A percentile compares a stretch with the other conserved stretches of the same genome.
Conservation (phyloP, 2,797 vertebrate species). For the Sciurus vulgaris region DNA sequence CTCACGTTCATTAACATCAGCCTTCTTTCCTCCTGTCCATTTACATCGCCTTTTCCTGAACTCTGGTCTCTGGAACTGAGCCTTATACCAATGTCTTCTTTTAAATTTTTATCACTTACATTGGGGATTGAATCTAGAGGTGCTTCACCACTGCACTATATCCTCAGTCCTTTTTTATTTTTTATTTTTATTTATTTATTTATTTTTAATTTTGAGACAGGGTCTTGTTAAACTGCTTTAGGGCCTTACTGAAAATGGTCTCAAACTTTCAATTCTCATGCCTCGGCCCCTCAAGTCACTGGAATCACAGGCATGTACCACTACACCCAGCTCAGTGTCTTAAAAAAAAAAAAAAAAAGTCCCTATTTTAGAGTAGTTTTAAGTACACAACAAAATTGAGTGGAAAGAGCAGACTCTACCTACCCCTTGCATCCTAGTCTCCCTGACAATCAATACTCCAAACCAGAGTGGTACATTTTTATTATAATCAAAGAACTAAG, state of each 20-base stretch:
- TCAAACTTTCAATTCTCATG: no score
- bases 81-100: background rate
- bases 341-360: no score
- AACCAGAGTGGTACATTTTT: background rate
- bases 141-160: no score
- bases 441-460: background rate
- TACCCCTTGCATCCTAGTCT: fast-evolving
- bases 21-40: background rate
- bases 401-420: background rate
- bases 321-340: background rate
- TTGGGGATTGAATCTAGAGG: no score
- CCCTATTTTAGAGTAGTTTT: background rate
- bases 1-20: background rate
- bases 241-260: no score
- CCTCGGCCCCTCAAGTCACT: no score
- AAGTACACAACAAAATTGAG: background rate
- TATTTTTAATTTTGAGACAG: no score
- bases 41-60: background rate
- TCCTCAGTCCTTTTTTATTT: no score
- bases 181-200: no score
- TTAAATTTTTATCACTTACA: no score
- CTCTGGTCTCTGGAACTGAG: background rate
- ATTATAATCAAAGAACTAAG: background rate
- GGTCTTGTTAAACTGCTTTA: no score
- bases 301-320: no score